A percentile compares a stretch with the other conserved stretches of the same genome.
These are phyloP conservation scores for Cyanoramphus novaezelandiae DNA, from an alignment of 2,113 vertebrate species.

Conservation along the genomic window DNA sequence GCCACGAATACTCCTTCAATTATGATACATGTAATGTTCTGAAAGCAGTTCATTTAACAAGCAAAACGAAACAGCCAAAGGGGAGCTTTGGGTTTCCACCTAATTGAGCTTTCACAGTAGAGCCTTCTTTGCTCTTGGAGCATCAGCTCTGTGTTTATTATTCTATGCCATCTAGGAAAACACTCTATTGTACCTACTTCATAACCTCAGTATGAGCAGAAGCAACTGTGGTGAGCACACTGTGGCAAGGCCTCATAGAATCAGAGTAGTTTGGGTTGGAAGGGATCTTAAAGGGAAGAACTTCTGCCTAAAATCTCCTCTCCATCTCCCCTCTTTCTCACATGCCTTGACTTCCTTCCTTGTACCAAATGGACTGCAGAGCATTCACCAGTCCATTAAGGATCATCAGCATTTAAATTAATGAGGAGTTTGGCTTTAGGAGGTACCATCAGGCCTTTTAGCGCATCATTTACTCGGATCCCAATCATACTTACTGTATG, in stretches of 20 bases:
- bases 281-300: not conserved
- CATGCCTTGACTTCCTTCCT: not conserved
- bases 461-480: not conserved
- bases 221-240: accelerated
- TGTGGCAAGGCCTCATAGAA: not conserved
- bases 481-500: not conserved
- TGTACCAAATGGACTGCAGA: not conserved
- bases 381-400: not conserved
- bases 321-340: not conserved
- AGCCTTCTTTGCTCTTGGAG: not conserved
- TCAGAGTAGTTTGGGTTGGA: not conserved
- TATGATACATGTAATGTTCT: not conserved
- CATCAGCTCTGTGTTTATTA: not conserved
- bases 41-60: not conserved
- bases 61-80: not conserved
- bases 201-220: not conserved
- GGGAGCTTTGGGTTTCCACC: not conserved
- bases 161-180: not conserved
- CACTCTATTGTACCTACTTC: not conserved
- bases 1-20: not conserved
- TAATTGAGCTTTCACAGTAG: not conserved
- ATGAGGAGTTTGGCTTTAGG: not conserved
- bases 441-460: constrained; percentile 3
- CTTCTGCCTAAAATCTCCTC: not conserved
- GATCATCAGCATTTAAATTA: not conserved